These are phyloP conservation scores for Pituophis catenifer DNA, from an alignment of 2,113 vertebrate genomes.

Conservation along the genomic window DNA sequence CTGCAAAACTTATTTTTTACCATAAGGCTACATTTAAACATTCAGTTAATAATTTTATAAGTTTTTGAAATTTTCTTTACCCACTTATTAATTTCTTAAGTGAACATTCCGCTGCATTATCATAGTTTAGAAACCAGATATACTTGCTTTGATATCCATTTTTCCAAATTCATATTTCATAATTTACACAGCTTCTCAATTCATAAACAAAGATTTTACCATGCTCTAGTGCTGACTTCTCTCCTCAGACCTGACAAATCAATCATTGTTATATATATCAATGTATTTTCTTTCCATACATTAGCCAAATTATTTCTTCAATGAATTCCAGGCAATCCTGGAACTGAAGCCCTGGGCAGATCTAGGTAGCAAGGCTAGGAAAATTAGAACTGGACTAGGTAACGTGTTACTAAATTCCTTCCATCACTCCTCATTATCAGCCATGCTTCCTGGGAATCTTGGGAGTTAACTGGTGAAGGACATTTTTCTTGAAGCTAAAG, in stretches of 20 bases:
- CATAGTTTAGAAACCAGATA: not conserved
- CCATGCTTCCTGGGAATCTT: not conserved
- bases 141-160: not conserved
- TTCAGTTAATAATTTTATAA: constrained; percentile 35
- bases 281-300: not conserved
- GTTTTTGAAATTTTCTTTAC: not conserved
- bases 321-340: not conserved
- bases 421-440: not conserved
- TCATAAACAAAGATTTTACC: not conserved
- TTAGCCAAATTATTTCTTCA: not conserved
- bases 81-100: not conserved
- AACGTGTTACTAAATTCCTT: not conserved
- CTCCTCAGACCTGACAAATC: not conserved
- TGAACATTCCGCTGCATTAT: not conserved
- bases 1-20: constrained; percentile 33
- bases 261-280: not conserved
- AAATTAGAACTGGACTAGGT: not conserved
- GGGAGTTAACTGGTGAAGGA: not conserved
- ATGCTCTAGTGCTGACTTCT: not conserved
- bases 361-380: not conserved
- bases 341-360: not conserved
- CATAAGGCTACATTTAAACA: constrained; percentile 27
- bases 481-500: not conserved
- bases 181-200: not conserved
- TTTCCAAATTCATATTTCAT: not conserved